Evolutionary conservation across 2,888 invertebrate species (phyloP).

Genomic region (Oscheius sp.): DNA sequence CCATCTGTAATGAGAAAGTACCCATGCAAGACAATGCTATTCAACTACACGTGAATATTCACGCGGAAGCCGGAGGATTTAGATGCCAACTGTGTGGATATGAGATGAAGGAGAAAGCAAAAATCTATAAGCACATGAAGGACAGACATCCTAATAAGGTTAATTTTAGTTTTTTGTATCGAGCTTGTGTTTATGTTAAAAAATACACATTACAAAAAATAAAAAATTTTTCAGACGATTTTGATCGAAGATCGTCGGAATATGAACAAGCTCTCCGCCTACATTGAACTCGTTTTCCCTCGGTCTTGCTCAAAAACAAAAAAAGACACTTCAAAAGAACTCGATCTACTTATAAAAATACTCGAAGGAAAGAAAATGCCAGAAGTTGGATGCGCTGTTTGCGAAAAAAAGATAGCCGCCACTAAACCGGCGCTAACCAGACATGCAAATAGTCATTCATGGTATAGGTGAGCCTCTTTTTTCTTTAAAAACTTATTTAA

Average conservation of each 20-base stretch:
- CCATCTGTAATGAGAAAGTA: slow-evolving; percentile 42
- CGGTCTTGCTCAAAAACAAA: slow-evolving; percentile 16
- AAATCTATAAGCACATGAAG: slow-evolving; percentile 49
- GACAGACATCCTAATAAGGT: slow-evolving; percentile 45
- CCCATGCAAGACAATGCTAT: slow-evolving; percentile 49
- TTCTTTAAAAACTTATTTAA: background rate
- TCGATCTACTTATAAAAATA: slow-evolving; percentile 13
- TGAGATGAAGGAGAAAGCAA: slow-evolving; percentile 43
- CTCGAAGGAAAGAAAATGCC: slow-evolving; percentile 16
- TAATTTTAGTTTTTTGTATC: no score
- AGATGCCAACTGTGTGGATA: slow-evolving; percentile 49
- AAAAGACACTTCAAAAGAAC: slow-evolving; percentile 13
- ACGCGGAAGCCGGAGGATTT: slow-evolving; percentile 45
- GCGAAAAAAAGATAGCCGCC: slow-evolving; percentile 4
- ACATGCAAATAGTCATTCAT: slow-evolving; percentile 14
- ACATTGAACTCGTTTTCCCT: slow-evolving; percentile 41
- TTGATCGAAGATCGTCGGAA: slow-evolving; percentile 45
- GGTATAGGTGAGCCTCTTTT: slow-evolving; percentile 1
- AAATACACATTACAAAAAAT: background rate
- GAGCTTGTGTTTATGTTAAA: no score
- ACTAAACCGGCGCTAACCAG: background rate
- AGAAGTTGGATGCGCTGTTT: slow-evolving; percentile 14
- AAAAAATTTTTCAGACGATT: slow-evolving; percentile 27
- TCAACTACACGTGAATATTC: slow-evolving; percentile 46
- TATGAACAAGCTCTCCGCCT: slow-evolving; percentile 42